phyloP scores from a whole-genome alignment of 2,797 vertebrate genomes.

The Takifugu ocellatus region DNA sequence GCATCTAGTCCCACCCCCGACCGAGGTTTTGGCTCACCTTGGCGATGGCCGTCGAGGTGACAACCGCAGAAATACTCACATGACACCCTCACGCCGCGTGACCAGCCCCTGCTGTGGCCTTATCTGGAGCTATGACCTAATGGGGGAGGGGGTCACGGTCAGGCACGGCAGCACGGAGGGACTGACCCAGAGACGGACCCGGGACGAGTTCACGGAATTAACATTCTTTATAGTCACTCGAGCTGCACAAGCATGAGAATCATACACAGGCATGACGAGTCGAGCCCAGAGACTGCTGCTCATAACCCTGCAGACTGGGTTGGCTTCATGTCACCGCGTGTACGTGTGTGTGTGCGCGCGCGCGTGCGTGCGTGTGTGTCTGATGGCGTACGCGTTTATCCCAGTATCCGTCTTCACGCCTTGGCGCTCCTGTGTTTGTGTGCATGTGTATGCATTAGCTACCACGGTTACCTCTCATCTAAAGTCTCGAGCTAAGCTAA shows the following conservation, averaged over 20 bases:
- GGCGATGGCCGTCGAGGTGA: slow-evolving; percentile 45
- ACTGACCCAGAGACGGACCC: slow-evolving; percentile 50
- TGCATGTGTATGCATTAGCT: slow-evolving; percentile 13
- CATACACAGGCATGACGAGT: slow-evolving; percentile 55
- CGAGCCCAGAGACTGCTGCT: slow-evolving; percentile 63
- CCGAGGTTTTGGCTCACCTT: slow-evolving; percentile 43
- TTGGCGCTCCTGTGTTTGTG: slow-evolving; percentile 34
- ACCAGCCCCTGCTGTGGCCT: slow-evolving; percentile 72
- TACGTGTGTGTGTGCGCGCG: slow-evolving; percentile 2
- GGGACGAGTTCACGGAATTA: slow-evolving; percentile 36
- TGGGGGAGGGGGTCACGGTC: slow-evolving; percentile 36
- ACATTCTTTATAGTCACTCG: slow-evolving; percentile 35
- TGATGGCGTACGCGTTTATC: too few species aligned
- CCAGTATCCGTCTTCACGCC: too few species aligned
- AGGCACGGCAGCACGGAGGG: slow-evolving; percentile 35
- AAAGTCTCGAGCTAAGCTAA: slow-evolving; percentile 49
- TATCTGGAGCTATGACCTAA: slow-evolving; percentile 66
- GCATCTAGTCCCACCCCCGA: slow-evolving; percentile 77
- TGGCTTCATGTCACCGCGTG: slow-evolving; percentile 47
- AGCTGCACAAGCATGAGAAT: slow-evolving; percentile 66
- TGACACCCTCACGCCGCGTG: slow-evolving; percentile 41
- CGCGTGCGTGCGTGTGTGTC: slow-evolving; percentile 50
- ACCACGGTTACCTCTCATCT: slow-evolving; percentile 42
- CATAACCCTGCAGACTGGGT: slow-evolving; percentile 55
- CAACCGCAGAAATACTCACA: slow-evolving; percentile 57